Evolutionary conservation across 1,140 invertebrate genomes (phyloP).

Genomic region (Cydia pomonella): DNA sequence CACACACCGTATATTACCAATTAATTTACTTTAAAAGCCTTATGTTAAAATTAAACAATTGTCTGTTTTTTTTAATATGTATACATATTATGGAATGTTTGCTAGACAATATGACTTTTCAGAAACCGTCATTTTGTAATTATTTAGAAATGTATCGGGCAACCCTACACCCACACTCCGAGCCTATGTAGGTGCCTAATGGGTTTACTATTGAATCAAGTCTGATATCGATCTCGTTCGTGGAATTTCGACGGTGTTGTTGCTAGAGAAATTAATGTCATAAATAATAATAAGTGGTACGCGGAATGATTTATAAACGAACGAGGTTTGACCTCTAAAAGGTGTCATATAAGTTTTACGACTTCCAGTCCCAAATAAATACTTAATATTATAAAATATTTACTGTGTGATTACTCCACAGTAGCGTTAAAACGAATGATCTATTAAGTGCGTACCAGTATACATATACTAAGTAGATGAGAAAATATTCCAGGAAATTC

Average conservation of each 20-base stretch:
- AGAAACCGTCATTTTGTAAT: constrained; percentile 35
- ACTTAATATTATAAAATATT: neutral
- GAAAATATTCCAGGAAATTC: too few relatives aligned
- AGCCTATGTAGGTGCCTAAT: constrained; percentile 56
- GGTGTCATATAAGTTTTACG: constrained; percentile 11
- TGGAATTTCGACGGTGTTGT: constrained; percentile 57
- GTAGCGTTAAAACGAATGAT: too few relatives aligned
- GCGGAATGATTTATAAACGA: constrained; percentile 15
- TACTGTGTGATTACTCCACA: neutral
- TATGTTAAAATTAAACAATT: too few relatives aligned
- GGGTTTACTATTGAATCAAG: constrained; percentile 65
- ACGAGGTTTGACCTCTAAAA: constrained; percentile 4
- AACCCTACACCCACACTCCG: constrained; percentile 48
- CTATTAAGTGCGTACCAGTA: too few relatives aligned
- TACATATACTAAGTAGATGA: too few relatives aligned
- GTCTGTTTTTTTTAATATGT: too few relatives aligned
- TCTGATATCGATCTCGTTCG: constrained; percentile 67
- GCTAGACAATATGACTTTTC: neutral
- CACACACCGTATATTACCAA: too few relatives aligned
- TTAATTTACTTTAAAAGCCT: too few relatives aligned
- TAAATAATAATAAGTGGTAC: constrained; percentile 48
- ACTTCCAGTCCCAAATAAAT: neutral
- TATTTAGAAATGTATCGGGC: neutral
- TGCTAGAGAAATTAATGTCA: constrained; percentile 57
- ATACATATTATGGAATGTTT: too few relatives aligned